Conservation (phyloP, 2,113 vertebrate species). For the Chionomys nivalis region DNA sequence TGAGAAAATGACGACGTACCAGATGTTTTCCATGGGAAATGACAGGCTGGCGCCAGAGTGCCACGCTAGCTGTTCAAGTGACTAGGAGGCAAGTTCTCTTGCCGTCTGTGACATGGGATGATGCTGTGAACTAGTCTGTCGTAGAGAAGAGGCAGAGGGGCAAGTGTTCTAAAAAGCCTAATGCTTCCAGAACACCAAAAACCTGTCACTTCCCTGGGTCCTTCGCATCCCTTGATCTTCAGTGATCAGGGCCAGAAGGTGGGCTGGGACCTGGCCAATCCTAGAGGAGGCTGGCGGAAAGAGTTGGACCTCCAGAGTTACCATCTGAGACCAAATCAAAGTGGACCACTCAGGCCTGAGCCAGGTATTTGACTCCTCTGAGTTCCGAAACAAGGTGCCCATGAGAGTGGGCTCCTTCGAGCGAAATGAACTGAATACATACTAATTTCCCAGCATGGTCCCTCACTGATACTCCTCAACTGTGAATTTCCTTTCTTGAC, state of each 20-base stretch:
- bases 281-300: background rate
- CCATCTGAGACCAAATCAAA: background rate
- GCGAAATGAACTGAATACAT: background rate
- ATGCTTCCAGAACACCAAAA: background rate
- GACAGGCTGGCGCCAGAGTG: background rate
- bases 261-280: rapidly evolving
- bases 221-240: background rate
- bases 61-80: background rate
- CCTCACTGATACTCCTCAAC: background rate
- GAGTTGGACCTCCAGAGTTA: background rate
- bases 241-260: background rate
- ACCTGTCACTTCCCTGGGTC: background rate
- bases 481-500: background rate
- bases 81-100: background rate
- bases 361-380: background rate
- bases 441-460: background rate
- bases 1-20: background rate
- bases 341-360: background rate
- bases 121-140: background rate
- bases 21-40: background rate
- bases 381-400: background rate
- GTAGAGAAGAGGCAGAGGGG: background rate
- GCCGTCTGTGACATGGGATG: background rate
- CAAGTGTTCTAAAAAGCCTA: background rate
- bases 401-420: background rate